phyloP scores from a whole-genome alignment of 1,140 invertebrate species.

The Pseudomyrmex cubaensis region DNA sequence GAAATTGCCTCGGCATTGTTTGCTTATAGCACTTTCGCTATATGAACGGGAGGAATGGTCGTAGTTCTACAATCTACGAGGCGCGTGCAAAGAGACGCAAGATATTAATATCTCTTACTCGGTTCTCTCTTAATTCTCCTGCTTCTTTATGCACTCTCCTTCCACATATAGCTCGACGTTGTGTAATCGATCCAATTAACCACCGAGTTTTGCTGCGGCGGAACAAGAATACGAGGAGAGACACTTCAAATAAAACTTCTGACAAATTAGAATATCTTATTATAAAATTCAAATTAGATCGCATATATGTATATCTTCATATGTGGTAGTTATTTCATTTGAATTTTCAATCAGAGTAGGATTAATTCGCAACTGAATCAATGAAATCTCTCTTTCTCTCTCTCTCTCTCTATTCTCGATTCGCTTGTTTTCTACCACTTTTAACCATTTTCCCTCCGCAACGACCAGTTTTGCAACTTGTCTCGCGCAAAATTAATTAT shows the following conservation, averaged over 20 bases:
- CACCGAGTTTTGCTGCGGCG: neutral
- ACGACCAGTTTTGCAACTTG: neutral
- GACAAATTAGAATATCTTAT: neutral
- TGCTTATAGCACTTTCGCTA: slow-evolving; percentile 13
- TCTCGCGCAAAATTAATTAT: slow-evolving; percentile 32
- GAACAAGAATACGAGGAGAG: neutral
- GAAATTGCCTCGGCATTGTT: slow-evolving; percentile 41
- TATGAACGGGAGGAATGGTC: slow-evolving; percentile 9
- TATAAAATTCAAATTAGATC: neutral
- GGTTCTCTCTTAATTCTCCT: slow-evolving; percentile 28
- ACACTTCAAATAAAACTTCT: no score
- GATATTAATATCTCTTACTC: slow-evolving; percentile 58
- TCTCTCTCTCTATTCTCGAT: no score
- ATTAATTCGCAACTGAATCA: neutral
- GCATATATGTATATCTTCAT: no score
- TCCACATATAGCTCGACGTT: slow-evolving; percentile 38
- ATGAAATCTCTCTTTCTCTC: neutral
- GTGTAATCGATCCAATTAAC: slow-evolving; percentile 46
- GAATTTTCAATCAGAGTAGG: neutral
- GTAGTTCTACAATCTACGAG: slow-evolving; percentile 31
- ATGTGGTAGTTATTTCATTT: neutral
- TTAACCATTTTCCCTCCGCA: neutral
- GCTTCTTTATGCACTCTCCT: slow-evolving; percentile 30
- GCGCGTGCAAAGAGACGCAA: slow-evolving; percentile 3
- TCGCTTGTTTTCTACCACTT: neutral